A percentile compares a stretch with the other conserved stretches of the same genome.
These are phyloP conservation scores for Cyclopterus lumpus DNA, from an alignment of 2,797 vertebrate genomes.

Conservation along the genomic window DNA sequence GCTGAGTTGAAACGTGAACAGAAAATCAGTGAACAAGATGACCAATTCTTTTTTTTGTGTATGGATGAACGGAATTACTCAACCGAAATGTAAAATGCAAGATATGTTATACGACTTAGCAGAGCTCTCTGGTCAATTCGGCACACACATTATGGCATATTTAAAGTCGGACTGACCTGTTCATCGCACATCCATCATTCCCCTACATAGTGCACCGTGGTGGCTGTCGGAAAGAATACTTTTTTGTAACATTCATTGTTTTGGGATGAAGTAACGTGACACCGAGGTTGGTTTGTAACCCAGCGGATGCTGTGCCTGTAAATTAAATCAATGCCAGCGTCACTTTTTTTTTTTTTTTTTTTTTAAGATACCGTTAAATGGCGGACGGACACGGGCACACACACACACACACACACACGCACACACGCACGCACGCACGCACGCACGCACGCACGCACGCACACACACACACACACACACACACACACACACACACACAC, in stretches of 20 bases:
- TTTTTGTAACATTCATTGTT: too few species aligned
- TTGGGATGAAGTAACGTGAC: too few species aligned
- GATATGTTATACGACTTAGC: background rate
- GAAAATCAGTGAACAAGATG: background rate
- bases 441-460: too few species aligned
- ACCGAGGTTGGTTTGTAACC: background rate
- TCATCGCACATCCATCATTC: background rate
- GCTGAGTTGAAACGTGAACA: background rate
- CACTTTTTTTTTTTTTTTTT: background rate
- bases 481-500: background rate
- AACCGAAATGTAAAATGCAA: background rate
- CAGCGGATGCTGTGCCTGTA: background rate
- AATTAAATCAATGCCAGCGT: background rate
- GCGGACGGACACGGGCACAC: too few species aligned
- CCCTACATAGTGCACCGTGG: too few species aligned
- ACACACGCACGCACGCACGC: conserved; percentile 2
- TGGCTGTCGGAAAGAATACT: too few species aligned
- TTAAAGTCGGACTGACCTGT: background rate
- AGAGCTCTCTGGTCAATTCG: background rate
- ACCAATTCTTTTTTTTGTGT: background rate
- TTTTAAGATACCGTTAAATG: background rate
- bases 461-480: background rate
- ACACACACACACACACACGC: background rate
- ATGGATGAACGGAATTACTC: background rate
- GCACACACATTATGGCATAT: background rate